phyloP scores from a whole-genome alignment of 2,113 vertebrate genomes.

The Gambusia holbrooki region DNA sequence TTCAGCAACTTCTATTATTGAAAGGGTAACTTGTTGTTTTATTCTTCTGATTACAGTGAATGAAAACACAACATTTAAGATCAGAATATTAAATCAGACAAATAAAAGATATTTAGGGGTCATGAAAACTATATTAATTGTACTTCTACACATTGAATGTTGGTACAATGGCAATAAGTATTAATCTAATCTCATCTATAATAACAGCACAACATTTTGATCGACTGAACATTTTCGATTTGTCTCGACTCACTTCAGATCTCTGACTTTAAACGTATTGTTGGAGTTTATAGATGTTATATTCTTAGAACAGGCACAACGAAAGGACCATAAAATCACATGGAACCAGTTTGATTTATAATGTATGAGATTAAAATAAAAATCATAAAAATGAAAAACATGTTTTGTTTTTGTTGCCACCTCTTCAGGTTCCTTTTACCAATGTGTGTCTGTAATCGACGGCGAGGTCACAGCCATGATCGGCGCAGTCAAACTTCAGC shows the following conservation, averaged over 20 bases:
- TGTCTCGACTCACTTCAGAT: not conserved
- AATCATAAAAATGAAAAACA: not conserved
- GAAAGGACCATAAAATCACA: not conserved
- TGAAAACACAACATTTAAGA: too few species aligned
- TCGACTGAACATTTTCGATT: too few species aligned
- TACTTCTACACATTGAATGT: too few species aligned
- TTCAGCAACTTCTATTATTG: too few species aligned
- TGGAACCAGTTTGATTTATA: not conserved
- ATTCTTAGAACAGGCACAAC: not conserved
- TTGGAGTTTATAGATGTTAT: not conserved
- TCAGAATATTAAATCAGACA: too few species aligned
- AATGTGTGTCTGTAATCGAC: conserved; percentile 13
- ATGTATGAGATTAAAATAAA: not conserved
- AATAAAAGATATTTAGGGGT: too few species aligned
- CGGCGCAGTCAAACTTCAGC: conserved; percentile 60
- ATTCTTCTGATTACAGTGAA: too few species aligned
- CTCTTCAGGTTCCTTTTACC: conserved; percentile 60
- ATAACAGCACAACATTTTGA: too few species aligned
- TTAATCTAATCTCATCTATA: too few species aligned
- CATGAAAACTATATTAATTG: too few species aligned
- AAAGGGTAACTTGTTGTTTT: too few species aligned
- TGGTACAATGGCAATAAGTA: too few species aligned
- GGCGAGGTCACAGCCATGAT: conserved; percentile 51
- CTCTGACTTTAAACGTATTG: not conserved
- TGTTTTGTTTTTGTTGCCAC: not conserved